These are phyloP conservation scores for Drosophila carrolli DNA, from an alignment of 1,140 invertebrate species.

Conservation along the genomic window DNA sequence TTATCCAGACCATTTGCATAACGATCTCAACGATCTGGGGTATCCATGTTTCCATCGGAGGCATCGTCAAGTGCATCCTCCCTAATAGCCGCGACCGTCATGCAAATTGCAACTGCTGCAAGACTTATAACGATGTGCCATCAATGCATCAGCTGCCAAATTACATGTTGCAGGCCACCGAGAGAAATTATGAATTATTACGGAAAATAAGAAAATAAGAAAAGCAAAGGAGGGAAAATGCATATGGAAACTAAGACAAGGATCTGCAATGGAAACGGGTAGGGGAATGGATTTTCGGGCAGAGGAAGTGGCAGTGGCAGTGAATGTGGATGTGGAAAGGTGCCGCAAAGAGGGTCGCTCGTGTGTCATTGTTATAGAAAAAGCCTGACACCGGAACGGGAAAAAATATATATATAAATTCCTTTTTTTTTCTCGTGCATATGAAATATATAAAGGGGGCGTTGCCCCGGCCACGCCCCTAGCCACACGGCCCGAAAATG, in stretches of 20 bases:
- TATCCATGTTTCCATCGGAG: background rate
- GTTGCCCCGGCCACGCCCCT: constrained; percentile 58
- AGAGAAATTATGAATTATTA: constrained; percentile 52
- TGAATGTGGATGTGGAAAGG: constrained; percentile 5
- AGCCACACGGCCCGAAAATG: constrained; percentile 66
- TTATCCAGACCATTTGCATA: constrained; percentile 27
- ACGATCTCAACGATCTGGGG: constrained; percentile 25
- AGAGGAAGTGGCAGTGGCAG: constrained; percentile 18
- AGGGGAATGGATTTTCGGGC: background rate
- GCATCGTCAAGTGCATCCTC: constrained; percentile 38
- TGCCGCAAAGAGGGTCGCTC: constrained; percentile 18
- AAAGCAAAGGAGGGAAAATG: constrained; percentile 15
- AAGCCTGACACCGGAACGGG: constrained; percentile 76
- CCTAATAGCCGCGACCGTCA: constrained; percentile 44
- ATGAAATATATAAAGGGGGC: constrained; percentile 50
- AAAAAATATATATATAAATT: constrained; percentile 17
- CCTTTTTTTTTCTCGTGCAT: constrained; percentile 10
- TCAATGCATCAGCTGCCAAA: constrained; percentile 69
- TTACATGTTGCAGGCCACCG: constrained; percentile 56
- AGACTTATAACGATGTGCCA: constrained; percentile 31
- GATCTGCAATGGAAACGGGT: constrained; percentile 22
- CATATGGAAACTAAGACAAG: constrained; percentile 34
- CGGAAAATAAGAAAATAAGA: constrained; percentile 11
- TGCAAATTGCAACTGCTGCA: constrained; percentile 48
- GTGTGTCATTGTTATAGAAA: constrained; percentile 66